A percentile compares a stretch with the other conserved stretches of the same genome.
These are phyloP conservation scores for Vanessa cardui DNA, from an alignment of 2,888 invertebrate species.

Conservation along the genomic window DNA sequence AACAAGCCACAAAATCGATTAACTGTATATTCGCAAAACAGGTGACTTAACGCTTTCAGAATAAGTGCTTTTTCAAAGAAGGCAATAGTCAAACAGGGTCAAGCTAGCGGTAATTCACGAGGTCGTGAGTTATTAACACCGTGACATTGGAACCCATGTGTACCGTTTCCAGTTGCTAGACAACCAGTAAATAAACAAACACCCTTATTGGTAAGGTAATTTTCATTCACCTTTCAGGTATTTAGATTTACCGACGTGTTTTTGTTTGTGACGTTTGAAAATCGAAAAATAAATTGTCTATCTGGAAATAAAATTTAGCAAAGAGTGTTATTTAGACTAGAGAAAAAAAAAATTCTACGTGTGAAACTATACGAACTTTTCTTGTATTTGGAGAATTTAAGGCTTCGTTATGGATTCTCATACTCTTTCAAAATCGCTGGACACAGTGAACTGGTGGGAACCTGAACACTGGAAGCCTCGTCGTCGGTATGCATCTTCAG, in stretches of 20 bases:
- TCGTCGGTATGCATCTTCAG: constrained; percentile 58
- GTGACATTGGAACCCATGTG: constrained; percentile 72
- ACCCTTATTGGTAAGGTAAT: constrained; percentile 30
- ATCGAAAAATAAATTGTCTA: not conserved
- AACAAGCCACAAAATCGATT: constrained; percentile 1
- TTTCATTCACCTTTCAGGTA: constrained; percentile 55
- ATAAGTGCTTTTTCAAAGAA: constrained; percentile 19
- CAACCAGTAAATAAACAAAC: constrained; percentile 63
- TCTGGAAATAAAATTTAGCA: not conserved
- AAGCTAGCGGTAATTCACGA: constrained; percentile 56
- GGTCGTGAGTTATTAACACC: constrained; percentile 65
- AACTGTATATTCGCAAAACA: constrained; percentile 8
- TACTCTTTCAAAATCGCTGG: constrained; percentile 61
- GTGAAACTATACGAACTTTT: no score
- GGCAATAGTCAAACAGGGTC: constrained; percentile 51
- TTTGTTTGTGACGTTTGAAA: not conserved
- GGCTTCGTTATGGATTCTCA: constrained; percentile 54
- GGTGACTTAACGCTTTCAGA: constrained; percentile 20
- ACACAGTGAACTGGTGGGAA: constrained; percentile 73
- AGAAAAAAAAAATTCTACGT: not conserved
- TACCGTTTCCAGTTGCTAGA: constrained; percentile 65
- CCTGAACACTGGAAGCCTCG: constrained; percentile 62
- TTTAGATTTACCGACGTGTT: constrained; percentile 5
- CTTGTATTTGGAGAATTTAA: no score
- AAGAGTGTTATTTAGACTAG: not conserved